phyloP scores from a whole-genome alignment of 2,888 invertebrate species.

The Rotaria magnacalcarata region DNA sequence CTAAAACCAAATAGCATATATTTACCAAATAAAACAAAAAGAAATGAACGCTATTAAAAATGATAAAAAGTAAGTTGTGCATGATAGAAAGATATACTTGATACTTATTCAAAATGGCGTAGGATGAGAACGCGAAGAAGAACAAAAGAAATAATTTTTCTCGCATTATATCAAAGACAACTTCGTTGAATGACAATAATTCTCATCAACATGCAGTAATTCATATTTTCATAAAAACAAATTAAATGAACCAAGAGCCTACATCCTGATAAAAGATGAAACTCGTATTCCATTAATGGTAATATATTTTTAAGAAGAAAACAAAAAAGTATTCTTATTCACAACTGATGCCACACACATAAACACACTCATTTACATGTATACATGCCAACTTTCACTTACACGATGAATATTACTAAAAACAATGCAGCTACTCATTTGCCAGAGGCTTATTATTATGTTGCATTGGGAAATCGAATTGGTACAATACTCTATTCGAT shows the following conservation, averaged over 20 bases:
- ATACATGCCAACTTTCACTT: background rate
- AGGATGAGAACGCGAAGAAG: background rate
- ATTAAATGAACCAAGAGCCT: background rate
- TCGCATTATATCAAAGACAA: background rate
- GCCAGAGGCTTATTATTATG: background rate
- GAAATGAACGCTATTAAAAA: background rate
- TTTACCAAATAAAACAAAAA: background rate
- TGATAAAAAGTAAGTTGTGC: background rate
- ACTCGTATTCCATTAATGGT: background rate
- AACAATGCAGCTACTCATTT: background rate
- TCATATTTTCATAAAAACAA: background rate
- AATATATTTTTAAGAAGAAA: background rate
- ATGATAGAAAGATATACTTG: background rate
- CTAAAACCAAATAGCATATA: background rate
- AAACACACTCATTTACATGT: background rate
- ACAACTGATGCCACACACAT: background rate
- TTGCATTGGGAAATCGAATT: background rate
- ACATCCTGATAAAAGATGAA: background rate
- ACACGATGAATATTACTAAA: background rate
- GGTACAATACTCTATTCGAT: constrained; percentile 10
- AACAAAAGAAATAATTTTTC: background rate
- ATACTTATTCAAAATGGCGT: background rate
- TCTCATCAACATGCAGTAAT: background rate
- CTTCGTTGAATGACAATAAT: background rate
- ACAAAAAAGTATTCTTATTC: background rate